Conservation (phyloP, 2,888 invertebrate species). For the Drosophila subquinaria region DNA sequence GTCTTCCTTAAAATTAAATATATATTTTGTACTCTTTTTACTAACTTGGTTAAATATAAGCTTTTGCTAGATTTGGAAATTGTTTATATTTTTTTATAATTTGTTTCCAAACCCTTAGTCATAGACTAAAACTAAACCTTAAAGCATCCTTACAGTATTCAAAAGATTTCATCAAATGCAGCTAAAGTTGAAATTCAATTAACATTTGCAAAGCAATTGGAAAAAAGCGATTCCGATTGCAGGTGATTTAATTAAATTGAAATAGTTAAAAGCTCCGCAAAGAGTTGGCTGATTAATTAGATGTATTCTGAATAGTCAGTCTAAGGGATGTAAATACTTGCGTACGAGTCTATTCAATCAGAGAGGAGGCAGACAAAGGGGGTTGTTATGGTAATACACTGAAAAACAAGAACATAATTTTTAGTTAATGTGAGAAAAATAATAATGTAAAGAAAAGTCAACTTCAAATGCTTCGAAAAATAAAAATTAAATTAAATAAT, state of each 20-base stretch:
- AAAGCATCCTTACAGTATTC: neutral
- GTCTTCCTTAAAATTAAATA: too few relatives aligned
- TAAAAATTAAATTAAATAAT: too few relatives aligned
- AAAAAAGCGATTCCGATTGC: neutral
- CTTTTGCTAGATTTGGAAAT: neutral
- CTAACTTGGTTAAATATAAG: too few relatives aligned
- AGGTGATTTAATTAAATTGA: constrained; percentile 25
- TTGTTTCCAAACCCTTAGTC: too few relatives aligned
- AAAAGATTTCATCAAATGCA: constrained; percentile 3
- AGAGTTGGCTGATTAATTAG: constrained; percentile 42
- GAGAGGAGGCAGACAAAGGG: neutral
- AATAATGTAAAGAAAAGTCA: too few relatives aligned
- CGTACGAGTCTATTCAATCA: neutral
- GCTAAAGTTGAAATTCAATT: constrained; percentile 11
- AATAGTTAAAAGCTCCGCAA: constrained; percentile 18
- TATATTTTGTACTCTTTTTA: too few relatives aligned
- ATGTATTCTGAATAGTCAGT: constrained; percentile 13
- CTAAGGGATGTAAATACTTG: neutral
- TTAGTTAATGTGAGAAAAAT: too few relatives aligned
- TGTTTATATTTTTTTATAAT: neutral
- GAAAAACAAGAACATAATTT: neutral
- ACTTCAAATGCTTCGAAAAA: too few relatives aligned
- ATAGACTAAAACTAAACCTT: neutral
- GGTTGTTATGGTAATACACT: constrained; percentile 15
- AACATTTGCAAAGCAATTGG: constrained; percentile 4